A percentile compares a stretch with the other conserved stretches of the same genome.
Conservation (phyloP, 1,140 invertebrate genomes). For the Anadara kagoshimensis region DNA sequence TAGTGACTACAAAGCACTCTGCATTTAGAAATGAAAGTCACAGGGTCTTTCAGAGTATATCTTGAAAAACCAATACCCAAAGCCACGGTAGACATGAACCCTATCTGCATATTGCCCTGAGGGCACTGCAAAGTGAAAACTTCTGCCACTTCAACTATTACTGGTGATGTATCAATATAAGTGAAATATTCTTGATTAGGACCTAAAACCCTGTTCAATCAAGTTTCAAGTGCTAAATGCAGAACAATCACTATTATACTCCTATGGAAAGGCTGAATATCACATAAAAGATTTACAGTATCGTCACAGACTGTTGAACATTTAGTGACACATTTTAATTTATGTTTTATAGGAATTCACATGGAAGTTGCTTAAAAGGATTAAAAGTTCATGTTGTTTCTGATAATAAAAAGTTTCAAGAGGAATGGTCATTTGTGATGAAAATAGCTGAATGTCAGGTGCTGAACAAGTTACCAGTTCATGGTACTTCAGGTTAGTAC, state of each 20-base stretch:
- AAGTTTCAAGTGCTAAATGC: too few relatives aligned
- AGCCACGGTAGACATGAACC: too few relatives aligned
- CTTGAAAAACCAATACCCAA: too few relatives aligned
- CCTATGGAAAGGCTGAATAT: not conserved
- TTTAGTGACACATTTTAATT: not conserved
- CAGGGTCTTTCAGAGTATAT: too few relatives aligned
- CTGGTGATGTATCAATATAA: too few relatives aligned
- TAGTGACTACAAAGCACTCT: too few relatives aligned
- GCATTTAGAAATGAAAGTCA: too few relatives aligned
- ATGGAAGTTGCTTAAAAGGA: not conserved
- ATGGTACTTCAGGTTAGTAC: constrained; percentile 1
- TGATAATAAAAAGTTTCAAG: constrained; percentile 54
- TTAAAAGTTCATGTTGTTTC: constrained; percentile 9
- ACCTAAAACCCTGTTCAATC: not conserved
- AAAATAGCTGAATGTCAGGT: constrained; percentile 51
- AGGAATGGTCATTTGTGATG: constrained; percentile 68
- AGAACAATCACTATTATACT: too few relatives aligned
- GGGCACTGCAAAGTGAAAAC: too few relatives aligned
- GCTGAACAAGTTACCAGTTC: constrained; percentile 37
- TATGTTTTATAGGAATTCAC: not conserved
- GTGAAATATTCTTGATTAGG: not conserved
- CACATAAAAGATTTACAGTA: too few relatives aligned
- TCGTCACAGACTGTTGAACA: not conserved
- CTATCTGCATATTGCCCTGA: too few relatives aligned
- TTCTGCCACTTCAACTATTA: too few relatives aligned